phyloP scores from a whole-genome alignment of 2,888 invertebrate genomes.

The Drosophila prostipennis region DNA sequence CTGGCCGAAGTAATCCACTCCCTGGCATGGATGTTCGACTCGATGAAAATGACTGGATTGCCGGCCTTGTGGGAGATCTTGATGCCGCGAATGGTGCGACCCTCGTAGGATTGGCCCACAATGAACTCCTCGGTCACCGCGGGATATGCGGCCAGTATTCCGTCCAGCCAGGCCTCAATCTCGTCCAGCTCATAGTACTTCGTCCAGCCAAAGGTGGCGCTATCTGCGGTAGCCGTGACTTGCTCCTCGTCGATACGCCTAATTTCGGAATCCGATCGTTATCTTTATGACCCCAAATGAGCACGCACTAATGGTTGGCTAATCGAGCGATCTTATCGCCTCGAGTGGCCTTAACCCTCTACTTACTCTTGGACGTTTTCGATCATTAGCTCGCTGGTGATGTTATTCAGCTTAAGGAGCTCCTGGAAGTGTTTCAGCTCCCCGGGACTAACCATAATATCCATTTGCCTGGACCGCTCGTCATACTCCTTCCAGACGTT shows the following conservation, averaged over 20 bases:
- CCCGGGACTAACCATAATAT: constrained; percentile 87
- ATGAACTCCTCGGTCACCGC: constrained; percentile 64
- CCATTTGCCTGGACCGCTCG: constrained; percentile 82
- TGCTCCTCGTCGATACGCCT: constrained; percentile 86
- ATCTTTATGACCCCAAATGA: constrained; percentile 41
- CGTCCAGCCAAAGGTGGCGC: constrained; percentile 85
- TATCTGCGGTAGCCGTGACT: constrained; percentile 51
- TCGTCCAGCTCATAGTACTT: constrained; percentile 86
- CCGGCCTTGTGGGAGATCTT: constrained; percentile 83
- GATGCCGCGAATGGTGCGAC: constrained; percentile 86
- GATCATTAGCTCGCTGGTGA: constrained; percentile 85
- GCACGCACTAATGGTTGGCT: constrained; percentile 25
- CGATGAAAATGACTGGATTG: constrained; percentile 87
- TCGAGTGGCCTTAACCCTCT: constrained; percentile 11
- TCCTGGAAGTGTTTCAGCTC: constrained; percentile 84
- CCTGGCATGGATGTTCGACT: constrained; percentile 88
- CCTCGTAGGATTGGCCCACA: constrained; percentile 87
- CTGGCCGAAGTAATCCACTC: constrained; percentile 91
- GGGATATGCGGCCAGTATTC: constrained; percentile 84
- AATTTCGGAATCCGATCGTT: constrained; percentile 17
- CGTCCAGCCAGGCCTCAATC: constrained; percentile 87
- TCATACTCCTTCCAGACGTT: constrained; percentile 81
- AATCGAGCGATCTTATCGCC: constrained; percentile 33
- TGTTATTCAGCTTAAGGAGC: constrained; percentile 81
- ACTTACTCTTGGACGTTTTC: constrained; percentile 86